These are phyloP conservation scores for Stomatorhinus ivindoensis DNA, from an alignment of 2,113 vertebrate species.

Conservation along the genomic window DNA sequence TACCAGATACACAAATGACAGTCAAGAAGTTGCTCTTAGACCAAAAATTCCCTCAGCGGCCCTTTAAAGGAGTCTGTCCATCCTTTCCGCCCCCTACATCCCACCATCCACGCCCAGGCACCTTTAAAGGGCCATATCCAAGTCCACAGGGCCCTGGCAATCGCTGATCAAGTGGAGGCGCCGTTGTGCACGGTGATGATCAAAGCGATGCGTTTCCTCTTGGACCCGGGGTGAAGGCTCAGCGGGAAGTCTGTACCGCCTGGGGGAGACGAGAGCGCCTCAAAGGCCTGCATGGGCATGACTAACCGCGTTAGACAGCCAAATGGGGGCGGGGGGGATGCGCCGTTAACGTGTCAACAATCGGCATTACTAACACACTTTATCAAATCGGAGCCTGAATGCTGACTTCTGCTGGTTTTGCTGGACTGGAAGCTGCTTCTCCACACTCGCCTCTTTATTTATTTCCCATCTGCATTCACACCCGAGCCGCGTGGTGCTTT, in stretches of 20 bases:
- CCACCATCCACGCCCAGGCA: background rate
- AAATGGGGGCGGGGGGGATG: background rate
- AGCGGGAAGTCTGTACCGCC: background rate
- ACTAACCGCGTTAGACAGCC: background rate
- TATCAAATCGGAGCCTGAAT: background rate
- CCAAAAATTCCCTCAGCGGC: background rate
- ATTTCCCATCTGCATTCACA: background rate
- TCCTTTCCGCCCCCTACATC: background rate
- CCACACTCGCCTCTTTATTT: background rate
- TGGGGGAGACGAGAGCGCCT: background rate
- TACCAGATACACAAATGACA: background rate
- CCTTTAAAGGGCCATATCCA: background rate
- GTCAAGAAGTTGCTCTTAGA: background rate
- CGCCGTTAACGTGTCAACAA: background rate
- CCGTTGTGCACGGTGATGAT: background rate
- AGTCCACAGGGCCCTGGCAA: background rate
- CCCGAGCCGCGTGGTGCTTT: background rate
- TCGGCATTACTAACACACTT: background rate
- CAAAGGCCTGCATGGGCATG: background rate
- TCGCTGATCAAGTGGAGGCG: background rate
- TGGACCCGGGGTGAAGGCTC: background rate
- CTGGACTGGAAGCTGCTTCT: background rate
- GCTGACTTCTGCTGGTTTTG: background rate
- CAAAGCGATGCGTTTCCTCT: background rate
- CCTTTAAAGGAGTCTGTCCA: background rate